phyloP scores from a whole-genome alignment of 37 sponge, comb jelly and placozoan species.

The Halichondria panicea region DNA sequence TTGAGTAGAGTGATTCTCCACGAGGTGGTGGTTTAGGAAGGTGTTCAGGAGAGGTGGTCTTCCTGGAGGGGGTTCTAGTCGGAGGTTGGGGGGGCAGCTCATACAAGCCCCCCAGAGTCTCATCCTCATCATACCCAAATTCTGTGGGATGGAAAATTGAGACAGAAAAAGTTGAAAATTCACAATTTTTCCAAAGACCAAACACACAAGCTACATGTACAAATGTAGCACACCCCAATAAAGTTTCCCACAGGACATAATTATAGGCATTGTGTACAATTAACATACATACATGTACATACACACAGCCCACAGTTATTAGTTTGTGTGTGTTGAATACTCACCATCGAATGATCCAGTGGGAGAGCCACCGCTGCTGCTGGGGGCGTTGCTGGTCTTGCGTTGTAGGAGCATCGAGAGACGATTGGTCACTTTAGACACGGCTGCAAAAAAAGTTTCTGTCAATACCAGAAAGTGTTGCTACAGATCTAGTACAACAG shows the following conservation, averaged over 20 bases:
- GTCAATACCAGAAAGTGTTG: too few species aligned
- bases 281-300: too few species aligned
- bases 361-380: too few species aligned
- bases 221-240: too few species aligned
- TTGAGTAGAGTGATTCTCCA: too few species aligned
- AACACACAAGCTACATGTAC: background rate
- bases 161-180: too few species aligned
- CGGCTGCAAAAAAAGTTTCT: background rate
- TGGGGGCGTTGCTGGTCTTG: slow-evolving; percentile 14
- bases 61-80: background rate
- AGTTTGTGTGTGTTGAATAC: background rate
- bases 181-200: background rate
- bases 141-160: background rate
- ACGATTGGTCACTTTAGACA: slow-evolving; percentile 16
- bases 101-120: slow-evolving; percentile 19
- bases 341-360: slow-evolving; percentile 12
- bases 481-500: too few species aligned
- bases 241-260: too few species aligned
- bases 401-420: slow-evolving; percentile 13
- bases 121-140: slow-evolving; percentile 8
- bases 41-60: background rate
- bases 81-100: slow-evolving; percentile 13
- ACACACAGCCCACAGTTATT: too few species aligned
- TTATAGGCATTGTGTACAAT: too few species aligned
- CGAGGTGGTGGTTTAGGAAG: background rate